Percentiles rank a stretch among this genome's conserved stretches.
Conservation (phyloP, 2,888 invertebrate genomes). For the Troides aeacus region DNA sequence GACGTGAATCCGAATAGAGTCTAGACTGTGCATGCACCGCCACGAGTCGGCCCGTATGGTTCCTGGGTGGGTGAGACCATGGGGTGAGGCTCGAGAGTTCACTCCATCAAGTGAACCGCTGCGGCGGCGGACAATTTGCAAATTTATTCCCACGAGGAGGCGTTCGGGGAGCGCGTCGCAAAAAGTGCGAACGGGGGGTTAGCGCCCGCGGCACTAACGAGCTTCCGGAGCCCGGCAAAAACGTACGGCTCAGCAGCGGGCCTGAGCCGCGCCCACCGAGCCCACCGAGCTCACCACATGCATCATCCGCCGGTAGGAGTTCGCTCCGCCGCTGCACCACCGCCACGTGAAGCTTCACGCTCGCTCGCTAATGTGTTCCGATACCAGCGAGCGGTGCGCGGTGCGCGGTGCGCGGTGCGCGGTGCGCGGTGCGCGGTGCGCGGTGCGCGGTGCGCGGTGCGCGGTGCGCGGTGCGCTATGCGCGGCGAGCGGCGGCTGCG, state of each 20-base stretch:
- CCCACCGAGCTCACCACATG: slow-evolving; percentile 13
- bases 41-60: too few relatives aligned
- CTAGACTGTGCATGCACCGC: too few relatives aligned
- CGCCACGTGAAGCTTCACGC: too few relatives aligned
- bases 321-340: too few relatives aligned
- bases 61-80: too few relatives aligned
- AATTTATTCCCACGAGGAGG: slow-evolving; percentile 19
- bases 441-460: too few relatives aligned
- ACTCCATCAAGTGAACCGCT: neutral
- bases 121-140: neutral
- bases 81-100: too few relatives aligned
- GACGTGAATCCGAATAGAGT: too few relatives aligned
- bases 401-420: neutral
- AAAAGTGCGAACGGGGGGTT: slow-evolving; percentile 12
- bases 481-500: slow-evolving; percentile 35
- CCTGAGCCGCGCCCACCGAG: slow-evolving; percentile 17
- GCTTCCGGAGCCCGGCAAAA: neutral
- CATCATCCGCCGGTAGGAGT: too few relatives aligned
- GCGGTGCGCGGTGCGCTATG: slow-evolving; percentile 32
- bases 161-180: slow-evolving; percentile 16
- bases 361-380: too few relatives aligned
- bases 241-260: neutral
- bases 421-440: neutral
- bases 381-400: neutral
- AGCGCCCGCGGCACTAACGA: slow-evolving; percentile 1